These are phyloP conservation scores for Scalopus aquaticus DNA, from an alignment of 2,113 vertebrate species.

Conservation along the genomic window DNA sequence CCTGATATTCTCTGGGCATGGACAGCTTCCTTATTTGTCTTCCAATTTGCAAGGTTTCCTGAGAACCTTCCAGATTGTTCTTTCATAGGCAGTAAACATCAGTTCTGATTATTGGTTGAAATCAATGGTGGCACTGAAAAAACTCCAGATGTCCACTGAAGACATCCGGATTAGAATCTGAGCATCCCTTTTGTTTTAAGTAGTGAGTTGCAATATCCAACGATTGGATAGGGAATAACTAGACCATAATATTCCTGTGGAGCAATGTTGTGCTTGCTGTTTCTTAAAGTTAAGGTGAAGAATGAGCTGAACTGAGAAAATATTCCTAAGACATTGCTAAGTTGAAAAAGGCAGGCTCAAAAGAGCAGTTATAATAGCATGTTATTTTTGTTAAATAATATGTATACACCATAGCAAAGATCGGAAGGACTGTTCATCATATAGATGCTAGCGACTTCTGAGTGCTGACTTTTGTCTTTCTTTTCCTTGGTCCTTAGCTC, in stretches of 20 bases:
- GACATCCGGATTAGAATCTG: neutral
- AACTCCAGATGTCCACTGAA: neutral
- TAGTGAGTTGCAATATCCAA: neutral
- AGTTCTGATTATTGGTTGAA: neutral
- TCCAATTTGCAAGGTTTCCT: neutral
- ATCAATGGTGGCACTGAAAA: neutral
- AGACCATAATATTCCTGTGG: neutral
- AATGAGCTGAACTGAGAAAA: constrained; percentile 17
- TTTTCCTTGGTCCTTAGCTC: neutral
- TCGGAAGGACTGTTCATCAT: neutral
- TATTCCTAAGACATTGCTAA: neutral
- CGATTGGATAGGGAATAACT: neutral
- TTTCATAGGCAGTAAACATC: neutral
- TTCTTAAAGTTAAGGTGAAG: neutral
- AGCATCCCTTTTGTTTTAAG: neutral
- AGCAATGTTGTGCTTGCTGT: neutral
- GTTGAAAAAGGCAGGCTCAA: neutral
- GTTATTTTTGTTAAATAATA: neutral
- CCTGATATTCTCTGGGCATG: neutral
- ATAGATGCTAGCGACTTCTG: neutral
- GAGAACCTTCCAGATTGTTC: constrained; percentile 48
- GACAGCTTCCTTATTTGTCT: neutral
- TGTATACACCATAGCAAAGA: neutral
- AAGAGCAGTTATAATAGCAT: neutral
- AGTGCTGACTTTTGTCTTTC: neutral